These are phyloP conservation scores for Nothoprocta perdicaria DNA, from an alignment of 2,113 vertebrate genomes.

Conservation along the genomic window DNA sequence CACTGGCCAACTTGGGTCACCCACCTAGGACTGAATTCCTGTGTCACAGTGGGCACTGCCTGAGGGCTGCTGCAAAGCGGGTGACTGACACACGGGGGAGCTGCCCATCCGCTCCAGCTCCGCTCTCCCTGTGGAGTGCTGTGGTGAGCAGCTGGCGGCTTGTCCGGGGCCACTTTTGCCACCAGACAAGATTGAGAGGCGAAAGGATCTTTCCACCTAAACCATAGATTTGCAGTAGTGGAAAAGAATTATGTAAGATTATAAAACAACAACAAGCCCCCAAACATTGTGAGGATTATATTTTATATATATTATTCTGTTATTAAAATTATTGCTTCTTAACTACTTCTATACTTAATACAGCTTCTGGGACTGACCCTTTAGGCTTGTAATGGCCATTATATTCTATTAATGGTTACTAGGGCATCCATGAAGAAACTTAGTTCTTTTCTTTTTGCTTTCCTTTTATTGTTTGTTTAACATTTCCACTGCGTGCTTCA, in stretches of 20 bases:
- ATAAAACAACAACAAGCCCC: not conserved
- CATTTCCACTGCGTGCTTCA: not conserved
- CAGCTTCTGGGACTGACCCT: not conserved
- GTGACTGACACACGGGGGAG: slow-evolving; percentile 19
- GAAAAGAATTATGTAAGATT: not conserved
- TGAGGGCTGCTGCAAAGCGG: not conserved
- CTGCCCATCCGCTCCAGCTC: not conserved
- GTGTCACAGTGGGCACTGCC: not conserved
- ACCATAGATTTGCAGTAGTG: not conserved
- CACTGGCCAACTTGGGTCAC: not conserved
- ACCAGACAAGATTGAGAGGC: not conserved
- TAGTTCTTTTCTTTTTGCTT: not conserved
- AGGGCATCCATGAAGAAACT: not conserved
- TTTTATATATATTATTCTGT: not conserved
- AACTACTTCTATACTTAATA: not conserved
- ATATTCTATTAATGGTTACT: not conserved
- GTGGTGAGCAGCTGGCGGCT: not conserved
- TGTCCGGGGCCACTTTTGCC: not conserved
- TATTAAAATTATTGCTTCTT: not conserved
- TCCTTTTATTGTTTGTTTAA: not conserved
- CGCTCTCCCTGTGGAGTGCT: not conserved
- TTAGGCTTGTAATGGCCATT: not conserved
- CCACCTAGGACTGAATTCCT: not conserved
- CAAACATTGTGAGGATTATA: not conserved
- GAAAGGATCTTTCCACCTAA: not conserved